A percentile compares a stretch with the other conserved stretches of the same genome.
Conservation (phyloP, 2,797 vertebrate species). For the Chiloscyllium punctatum region DNA sequence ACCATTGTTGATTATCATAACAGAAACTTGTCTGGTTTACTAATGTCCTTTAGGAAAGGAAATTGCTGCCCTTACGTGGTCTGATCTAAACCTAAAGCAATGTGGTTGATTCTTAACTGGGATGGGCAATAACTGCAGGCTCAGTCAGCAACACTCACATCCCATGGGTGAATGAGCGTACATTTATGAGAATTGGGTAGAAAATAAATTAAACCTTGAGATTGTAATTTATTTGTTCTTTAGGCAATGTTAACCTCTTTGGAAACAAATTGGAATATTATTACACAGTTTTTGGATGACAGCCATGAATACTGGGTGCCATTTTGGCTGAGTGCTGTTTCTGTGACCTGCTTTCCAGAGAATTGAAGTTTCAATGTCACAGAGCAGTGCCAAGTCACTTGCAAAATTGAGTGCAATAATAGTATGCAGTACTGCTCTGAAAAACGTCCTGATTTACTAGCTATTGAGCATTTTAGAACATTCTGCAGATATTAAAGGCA, state of each 20-base stretch:
- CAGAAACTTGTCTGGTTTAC: too few species aligned
- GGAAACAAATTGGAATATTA: not conserved
- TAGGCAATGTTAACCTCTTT: not conserved
- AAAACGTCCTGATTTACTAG: not conserved
- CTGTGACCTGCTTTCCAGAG: conserved; percentile 33
- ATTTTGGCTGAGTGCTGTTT: conserved; percentile 13
- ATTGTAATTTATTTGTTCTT: conserved; percentile 3
- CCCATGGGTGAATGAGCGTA: too few species aligned
- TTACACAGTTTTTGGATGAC: not conserved
- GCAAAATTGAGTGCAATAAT: not conserved
- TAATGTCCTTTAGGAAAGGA: too few species aligned
- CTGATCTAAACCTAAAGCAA: too few species aligned
- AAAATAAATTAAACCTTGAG: not conserved
- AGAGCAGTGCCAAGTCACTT: conserved; percentile 19
- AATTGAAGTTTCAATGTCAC: conserved; percentile 32
- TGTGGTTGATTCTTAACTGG: too few species aligned
- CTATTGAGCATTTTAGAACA: not conserved
- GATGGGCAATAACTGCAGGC: too few species aligned
- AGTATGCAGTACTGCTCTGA: not conserved
- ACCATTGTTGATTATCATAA: too few species aligned
- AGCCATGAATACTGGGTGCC: conserved; percentile 10
- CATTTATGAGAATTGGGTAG: not conserved
- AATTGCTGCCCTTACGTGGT: too few species aligned
- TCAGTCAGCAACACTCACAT: too few species aligned
- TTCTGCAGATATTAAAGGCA: not conserved